These are phyloP conservation scores for Gadus macrocephalus DNA, from an alignment of 2,113 vertebrate species.

Conservation along the genomic window DNA sequence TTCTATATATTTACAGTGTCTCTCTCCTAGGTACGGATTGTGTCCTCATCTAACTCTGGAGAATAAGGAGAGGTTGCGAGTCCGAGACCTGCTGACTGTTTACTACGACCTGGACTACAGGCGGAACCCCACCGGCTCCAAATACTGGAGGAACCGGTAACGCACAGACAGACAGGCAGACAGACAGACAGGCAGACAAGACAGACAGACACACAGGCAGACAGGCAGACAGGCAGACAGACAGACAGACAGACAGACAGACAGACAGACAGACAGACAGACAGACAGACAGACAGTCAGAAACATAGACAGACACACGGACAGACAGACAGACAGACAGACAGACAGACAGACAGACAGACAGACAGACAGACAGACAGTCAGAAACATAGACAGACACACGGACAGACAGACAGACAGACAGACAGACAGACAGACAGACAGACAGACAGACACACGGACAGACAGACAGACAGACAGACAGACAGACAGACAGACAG, in stretches of 20 bases:
- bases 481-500: not conserved
- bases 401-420: too few relatives aligned
- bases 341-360: too few relatives aligned
- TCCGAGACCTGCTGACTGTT: conserved; percentile 65
- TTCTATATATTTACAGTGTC: not conserved
- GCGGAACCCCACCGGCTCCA: conserved; percentile 64
- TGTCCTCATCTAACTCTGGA: conserved; percentile 74
- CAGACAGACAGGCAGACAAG: not conserved
- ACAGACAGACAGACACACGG: not conserved
- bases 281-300: too few relatives aligned
- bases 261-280: too few relatives aligned
- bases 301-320: too few relatives aligned
- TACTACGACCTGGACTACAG: conserved; percentile 72
- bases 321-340: too few relatives aligned
- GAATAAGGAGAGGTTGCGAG: conserved; percentile 65
- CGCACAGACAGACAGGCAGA: not conserved
- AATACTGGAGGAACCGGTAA: conserved; percentile 79
- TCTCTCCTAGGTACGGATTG: conserved; percentile 63
- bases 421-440: not conserved
- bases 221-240: not conserved
- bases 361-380: too few relatives aligned
- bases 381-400: too few relatives aligned
- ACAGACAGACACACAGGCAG: not conserved
- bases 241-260: not conserved
- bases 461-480: not conserved